These are phyloP conservation scores for Elysia crispata DNA, from an alignment of 2,888 invertebrate species.

Conservation along the genomic window DNA sequence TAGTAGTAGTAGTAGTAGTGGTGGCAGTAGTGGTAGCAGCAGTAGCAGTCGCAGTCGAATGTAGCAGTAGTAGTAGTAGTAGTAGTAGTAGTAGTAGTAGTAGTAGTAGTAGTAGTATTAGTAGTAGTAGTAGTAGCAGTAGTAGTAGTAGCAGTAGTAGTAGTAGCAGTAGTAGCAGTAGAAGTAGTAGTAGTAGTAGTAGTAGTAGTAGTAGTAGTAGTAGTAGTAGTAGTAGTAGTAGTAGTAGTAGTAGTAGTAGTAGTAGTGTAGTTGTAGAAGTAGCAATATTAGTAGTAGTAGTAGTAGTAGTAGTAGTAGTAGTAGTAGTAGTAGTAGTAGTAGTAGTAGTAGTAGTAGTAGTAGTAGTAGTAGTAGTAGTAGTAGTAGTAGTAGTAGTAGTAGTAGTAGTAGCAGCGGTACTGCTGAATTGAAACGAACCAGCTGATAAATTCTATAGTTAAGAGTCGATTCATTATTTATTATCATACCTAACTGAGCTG, in stretches of 20 bases:
- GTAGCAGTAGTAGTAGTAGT: too few species aligned
- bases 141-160: neutral
- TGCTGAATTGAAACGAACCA: too few species aligned
- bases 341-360: conserved; percentile 25
- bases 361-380: conserved; percentile 22
- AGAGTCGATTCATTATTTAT: neutral
- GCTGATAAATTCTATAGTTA: too few species aligned
- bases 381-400: conserved; percentile 20
- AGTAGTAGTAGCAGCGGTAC: conserved; percentile 24
- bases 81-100: neutral
- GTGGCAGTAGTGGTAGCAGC: too few species aligned
- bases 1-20: conserved; percentile 23
- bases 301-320: conserved; percentile 18
- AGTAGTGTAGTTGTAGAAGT: too few species aligned
- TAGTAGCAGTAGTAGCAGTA: neutral
- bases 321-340: conserved; percentile 22
- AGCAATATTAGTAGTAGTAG: too few species aligned
- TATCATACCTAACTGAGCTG: neutral
- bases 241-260: too few species aligned
- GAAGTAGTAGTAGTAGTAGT: neutral
- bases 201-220: neutral
- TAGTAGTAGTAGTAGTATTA: too few species aligned
- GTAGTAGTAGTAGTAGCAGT: too few species aligned
- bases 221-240: neutral
- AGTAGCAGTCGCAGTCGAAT: too few species aligned